phyloP scores from a whole-genome alignment of 2,888 invertebrate species.

The Mythimna loreyi region DNA sequence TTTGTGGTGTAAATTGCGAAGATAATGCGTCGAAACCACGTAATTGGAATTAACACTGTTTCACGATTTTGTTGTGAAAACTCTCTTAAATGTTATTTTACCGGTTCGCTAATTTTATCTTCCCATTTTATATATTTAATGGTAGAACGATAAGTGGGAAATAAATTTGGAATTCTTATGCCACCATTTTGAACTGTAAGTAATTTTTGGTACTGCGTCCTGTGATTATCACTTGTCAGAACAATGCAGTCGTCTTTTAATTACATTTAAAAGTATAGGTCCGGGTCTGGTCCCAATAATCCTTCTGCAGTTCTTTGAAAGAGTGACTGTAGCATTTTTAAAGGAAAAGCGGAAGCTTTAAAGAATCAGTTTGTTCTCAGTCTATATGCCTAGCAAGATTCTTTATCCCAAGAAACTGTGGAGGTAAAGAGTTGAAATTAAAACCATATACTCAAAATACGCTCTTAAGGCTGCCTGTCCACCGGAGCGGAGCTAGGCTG shows the following conservation, averaged over 20 bases:
- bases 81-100: constrained; percentile 22
- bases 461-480: no score
- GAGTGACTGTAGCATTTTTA: no score
- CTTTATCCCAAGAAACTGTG: no score
- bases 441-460: no score
- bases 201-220: constrained; percentile 22
- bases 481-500: no score
- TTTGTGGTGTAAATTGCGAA: constrained; percentile 17
- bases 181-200: constrained; percentile 2
- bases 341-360: no score
- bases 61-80: not conserved
- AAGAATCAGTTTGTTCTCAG: no score
- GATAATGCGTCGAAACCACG: constrained; percentile 15
- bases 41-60: constrained; percentile 44
- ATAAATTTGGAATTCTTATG: constrained; percentile 32
- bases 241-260: not conserved
- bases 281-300: no score
- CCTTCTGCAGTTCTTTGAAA: no score
- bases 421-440: no score
- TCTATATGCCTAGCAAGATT: no score
- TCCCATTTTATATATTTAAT: constrained; percentile 23
- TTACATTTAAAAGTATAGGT: not conserved
- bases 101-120: constrained; percentile 14
- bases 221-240: constrained; percentile 28
- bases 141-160: constrained; percentile 26